A percentile compares a stretch with the other conserved stretches of the same genome.
Conservation (phyloP, 2,113 vertebrate genomes). For the Emberiza fucata region DNA sequence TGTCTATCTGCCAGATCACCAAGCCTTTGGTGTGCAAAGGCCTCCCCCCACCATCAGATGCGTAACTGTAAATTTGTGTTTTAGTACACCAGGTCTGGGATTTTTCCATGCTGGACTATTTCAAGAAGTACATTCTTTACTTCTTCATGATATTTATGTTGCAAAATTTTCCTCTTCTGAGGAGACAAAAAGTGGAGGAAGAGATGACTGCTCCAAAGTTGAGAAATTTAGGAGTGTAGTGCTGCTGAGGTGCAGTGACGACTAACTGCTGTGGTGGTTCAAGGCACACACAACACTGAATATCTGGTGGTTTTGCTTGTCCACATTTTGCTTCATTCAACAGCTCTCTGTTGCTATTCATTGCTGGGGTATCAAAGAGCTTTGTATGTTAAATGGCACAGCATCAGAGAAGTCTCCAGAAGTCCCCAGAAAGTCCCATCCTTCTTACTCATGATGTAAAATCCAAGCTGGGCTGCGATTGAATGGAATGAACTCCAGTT, state of each 20-base stretch:
- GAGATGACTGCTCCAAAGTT: not conserved
- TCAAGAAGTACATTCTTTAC: not conserved
- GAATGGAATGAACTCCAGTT: not conserved
- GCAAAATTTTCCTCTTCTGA: not conserved
- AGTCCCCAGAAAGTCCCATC: not conserved
- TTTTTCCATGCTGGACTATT: not conserved
- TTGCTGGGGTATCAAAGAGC: not conserved
- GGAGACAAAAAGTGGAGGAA: not conserved
- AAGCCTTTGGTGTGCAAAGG: not conserved
- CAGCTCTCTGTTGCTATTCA: not conserved
- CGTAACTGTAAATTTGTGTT: not conserved
- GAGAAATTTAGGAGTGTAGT: not conserved
- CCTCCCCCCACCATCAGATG: not conserved
- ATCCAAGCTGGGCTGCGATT: not conserved
- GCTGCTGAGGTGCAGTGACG: not conserved
- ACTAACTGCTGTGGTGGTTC: not conserved
- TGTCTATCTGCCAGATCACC: not conserved
- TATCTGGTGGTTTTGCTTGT: not conserved
- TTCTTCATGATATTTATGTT: not conserved
- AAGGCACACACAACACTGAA: not conserved
- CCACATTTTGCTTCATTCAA: not conserved
- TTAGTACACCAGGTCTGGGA: not conserved
- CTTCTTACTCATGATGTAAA: not conserved
- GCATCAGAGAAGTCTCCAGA: not conserved
- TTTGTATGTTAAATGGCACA: not conserved